Evolutionary conservation across 1,140 invertebrate genomes (phyloP).

Genomic region (Atta cephalotes): DNA sequence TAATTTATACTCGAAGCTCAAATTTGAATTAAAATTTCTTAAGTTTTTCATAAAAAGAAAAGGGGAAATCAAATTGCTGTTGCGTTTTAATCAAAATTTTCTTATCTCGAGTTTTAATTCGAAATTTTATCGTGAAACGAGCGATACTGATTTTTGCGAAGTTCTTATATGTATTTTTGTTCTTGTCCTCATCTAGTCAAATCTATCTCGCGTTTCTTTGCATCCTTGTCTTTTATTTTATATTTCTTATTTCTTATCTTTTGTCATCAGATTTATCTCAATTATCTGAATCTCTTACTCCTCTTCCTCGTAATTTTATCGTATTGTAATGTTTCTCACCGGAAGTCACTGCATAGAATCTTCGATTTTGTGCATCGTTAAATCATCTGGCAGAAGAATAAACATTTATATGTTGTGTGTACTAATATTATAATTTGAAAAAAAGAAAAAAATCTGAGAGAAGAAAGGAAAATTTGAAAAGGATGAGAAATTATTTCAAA

Average conservation of each 20-base stretch:
- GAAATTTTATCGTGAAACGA: not conserved
- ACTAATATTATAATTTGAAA: not conserved
- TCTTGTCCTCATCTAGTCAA: not conserved
- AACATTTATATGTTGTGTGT: slow-evolving; percentile 9
- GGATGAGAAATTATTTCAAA: not conserved
- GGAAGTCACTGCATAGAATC: not conserved
- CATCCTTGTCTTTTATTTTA: not conserved
- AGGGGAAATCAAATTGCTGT: not conserved
- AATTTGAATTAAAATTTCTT: not conserved
- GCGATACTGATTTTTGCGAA: not conserved
- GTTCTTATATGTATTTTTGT: not conserved
- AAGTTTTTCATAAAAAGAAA: not conserved
- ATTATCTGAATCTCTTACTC: not conserved
- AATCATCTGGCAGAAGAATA: not conserved
- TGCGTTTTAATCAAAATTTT: not conserved
- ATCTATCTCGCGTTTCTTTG: not conserved
- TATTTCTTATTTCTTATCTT: not conserved
- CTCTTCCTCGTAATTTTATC: not conserved
- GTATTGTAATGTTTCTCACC: not conserved
- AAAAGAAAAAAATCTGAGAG: not conserved
- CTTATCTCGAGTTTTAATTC: not conserved
- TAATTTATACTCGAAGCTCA: not conserved
- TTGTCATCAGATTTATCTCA: not conserved
- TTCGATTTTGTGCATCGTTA: not conserved
- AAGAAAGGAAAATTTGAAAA: slow-evolving; percentile 3